These are phyloP conservation scores for Lycopodina hypogea DNA, from an alignment of 37 sponge, comb jelly and placozoan species.

Conservation along the genomic window DNA sequence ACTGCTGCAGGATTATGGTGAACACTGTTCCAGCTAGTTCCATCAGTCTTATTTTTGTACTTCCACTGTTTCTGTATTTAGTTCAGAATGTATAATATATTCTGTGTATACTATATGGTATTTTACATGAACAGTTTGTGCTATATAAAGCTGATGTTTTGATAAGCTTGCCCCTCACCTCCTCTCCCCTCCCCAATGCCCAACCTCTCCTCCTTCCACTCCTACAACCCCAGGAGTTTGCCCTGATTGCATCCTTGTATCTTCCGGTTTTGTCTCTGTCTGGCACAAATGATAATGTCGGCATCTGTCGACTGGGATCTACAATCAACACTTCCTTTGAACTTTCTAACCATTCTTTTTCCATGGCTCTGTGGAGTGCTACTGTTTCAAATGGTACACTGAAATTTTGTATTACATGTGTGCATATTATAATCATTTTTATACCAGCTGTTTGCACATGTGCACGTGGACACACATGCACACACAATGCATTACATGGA, in stretches of 20 bases:
- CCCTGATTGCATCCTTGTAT: conserved; percentile 9
- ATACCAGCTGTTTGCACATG: neutral
- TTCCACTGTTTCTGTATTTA: no score
- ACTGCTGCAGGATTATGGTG: no score
- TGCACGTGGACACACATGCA: neutral
- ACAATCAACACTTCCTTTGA: neutral
- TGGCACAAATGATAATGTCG: neutral
- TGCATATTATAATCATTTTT: neutral
- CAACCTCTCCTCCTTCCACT: neutral
- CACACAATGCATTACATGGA: neutral
- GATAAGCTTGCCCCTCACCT: no score
- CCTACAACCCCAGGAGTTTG: conserved; percentile 16
- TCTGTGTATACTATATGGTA: no score
- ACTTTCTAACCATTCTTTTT: conserved; percentile 18
- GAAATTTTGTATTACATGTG: neutral
- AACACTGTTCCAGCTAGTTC: no score
- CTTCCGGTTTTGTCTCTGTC: conserved; percentile 23
- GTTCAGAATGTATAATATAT: no score
- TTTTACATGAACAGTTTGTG: no score
- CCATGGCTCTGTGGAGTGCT: conserved; percentile 17
- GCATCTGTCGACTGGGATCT: conserved; percentile 21
- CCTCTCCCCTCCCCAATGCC: neutral
- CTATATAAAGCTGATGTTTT: no score
- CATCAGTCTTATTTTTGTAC: no score
- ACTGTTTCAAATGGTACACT: neutral